Percentiles rank a stretch among this genome's conserved stretches.
Conservation (phyloP, 1,140 invertebrate species). For the Palaemon carinicauda region DNA sequence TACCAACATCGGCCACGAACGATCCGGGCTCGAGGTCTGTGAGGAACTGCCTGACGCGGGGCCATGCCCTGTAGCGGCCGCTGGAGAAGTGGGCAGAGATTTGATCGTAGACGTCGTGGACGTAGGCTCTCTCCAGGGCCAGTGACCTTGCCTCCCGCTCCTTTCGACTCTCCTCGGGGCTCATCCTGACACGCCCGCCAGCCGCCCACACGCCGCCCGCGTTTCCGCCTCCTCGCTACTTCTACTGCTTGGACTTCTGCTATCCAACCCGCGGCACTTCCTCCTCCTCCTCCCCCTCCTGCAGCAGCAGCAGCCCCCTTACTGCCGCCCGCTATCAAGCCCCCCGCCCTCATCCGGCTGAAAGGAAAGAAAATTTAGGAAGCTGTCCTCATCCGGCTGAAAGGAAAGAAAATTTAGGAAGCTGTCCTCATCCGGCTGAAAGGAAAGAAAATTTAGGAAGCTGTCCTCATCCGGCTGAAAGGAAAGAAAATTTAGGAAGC, state of each 20-base stretch:
- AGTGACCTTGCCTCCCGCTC: constrained; percentile 78
- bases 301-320: constrained; percentile 44
- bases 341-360: constrained; percentile 53
- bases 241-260: background rate
- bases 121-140: constrained; percentile 91
- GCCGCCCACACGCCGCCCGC: constrained; percentile 20
- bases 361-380: background rate
- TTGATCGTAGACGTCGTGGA: constrained; percentile 93
- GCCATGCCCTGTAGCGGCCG: constrained; percentile 76
- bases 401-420: background rate
- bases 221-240: background rate
- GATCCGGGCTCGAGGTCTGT: constrained; percentile 87
- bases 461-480: too few relatives aligned
- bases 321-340: constrained; percentile 36
- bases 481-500: background rate
- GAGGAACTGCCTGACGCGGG: constrained; percentile 85
- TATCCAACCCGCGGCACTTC: background rate
- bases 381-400: too few relatives aligned
- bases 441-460: background rate
- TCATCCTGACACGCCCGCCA: constrained; percentile 46
- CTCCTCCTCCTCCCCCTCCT: constrained; percentile 5
- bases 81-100: constrained; percentile 70
- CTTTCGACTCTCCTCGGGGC: constrained; percentile 62
- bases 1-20: constrained; percentile 91
- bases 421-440: too few relatives aligned